A percentile compares a stretch with the other conserved stretches of the same genome.
phyloP scores from a whole-genome alignment of 2,797 vertebrate species.

The Knipowitschia caucasica region DNA sequence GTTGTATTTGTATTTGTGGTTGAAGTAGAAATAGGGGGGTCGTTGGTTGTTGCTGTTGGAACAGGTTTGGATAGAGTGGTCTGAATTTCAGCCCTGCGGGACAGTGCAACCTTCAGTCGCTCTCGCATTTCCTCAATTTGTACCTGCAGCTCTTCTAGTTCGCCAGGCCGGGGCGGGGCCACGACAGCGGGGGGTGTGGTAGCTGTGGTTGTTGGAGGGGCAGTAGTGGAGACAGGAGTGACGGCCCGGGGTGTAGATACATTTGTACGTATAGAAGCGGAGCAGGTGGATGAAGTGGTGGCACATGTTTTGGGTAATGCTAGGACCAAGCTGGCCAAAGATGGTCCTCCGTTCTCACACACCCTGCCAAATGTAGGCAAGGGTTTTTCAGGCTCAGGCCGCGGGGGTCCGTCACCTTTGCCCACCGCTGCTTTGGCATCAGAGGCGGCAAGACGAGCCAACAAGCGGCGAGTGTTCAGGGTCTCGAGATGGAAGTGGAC shows the following conservation, averaged over 20 bases:
- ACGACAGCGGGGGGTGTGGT: neutral
- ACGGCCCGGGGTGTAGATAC: neutral
- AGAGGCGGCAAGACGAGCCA: slow-evolving; percentile 41
- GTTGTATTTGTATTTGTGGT: neutral
- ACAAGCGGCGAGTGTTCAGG: slow-evolving; percentile 70
- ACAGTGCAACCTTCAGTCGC: slow-evolving; percentile 75
- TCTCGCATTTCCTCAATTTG: slow-evolving; percentile 79
- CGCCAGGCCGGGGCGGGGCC: slow-evolving; percentile 31
- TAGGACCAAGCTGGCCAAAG: slow-evolving; percentile 32
- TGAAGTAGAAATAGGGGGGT: neutral
- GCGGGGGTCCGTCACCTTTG: slow-evolving; percentile 1
- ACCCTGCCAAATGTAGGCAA: slow-evolving; percentile 19
- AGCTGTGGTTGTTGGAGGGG: neutral
- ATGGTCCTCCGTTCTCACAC: slow-evolving; percentile 72
- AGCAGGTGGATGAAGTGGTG: slow-evolving; percentile 17
- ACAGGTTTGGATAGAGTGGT: slow-evolving; percentile 54
- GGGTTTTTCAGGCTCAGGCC: neutral
- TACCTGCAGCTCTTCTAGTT: slow-evolving; percentile 80
- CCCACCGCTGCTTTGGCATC: neutral
- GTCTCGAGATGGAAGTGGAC: slow-evolving; percentile 81
- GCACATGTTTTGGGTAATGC: slow-evolving; percentile 24
- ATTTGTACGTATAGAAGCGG: slow-evolving; percentile 12
- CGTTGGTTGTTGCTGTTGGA: slow-evolving; percentile 12
- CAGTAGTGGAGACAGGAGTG: neutral
- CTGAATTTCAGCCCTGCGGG: slow-evolving; percentile 81